Base-by-base conservation (phyloP, 2,113 vertebrate species). In the Ifrita kowaldi region DNA sequence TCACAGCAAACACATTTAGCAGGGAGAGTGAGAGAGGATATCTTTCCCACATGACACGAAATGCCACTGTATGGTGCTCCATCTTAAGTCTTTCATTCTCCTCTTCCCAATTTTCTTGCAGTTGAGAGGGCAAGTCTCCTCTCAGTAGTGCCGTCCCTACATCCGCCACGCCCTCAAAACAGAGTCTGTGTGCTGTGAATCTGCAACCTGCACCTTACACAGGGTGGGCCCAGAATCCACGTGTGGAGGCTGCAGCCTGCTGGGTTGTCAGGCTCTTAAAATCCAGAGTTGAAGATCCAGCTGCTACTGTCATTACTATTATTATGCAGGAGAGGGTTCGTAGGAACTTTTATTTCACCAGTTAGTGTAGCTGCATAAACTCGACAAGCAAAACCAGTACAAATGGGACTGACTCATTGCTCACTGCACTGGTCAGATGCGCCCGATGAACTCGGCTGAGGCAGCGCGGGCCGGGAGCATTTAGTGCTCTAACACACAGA, bases 321-420 rank as follows among this genome's bases (percentile, higher is more conserved):
- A 26, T 5, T 19, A 13, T 8, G 23, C 26, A 57, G 37, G 9
- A 42, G 4, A 37, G 20, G 10, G 30, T 24, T 30, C 28, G 39
- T 10, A 39, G 33, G 11, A 50, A 18, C 18, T 28, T 42, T 5
- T 19, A 44, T 28, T 24, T n/a, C 35, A 37, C 23, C 63, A 23
- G 1, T 8, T 41, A 11, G 6, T 0, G 4, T 7, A 47, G 23
- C 44, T n/a, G 49, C 39, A 46, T 7, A 50, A 13, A 26, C 3
- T 2, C 6, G 23, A 44, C 9, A 13, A 5, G 62, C 35, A 33
- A 55, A 18, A 7, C 27, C 55, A 21, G 49, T 1, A 21, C 57
- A 30, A 30, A 39, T 9, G 20, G 35, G 27, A 52, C 14, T 30
- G 27, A 52, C 14, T 30, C 35, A 22, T 6, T 39, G 47, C 47